Percentiles rank a stretch among this genome's conserved stretches.
Evolutionary conservation across 1,140 invertebrate species (phyloP).

Genomic region (Zaprionus africanus): DNA sequence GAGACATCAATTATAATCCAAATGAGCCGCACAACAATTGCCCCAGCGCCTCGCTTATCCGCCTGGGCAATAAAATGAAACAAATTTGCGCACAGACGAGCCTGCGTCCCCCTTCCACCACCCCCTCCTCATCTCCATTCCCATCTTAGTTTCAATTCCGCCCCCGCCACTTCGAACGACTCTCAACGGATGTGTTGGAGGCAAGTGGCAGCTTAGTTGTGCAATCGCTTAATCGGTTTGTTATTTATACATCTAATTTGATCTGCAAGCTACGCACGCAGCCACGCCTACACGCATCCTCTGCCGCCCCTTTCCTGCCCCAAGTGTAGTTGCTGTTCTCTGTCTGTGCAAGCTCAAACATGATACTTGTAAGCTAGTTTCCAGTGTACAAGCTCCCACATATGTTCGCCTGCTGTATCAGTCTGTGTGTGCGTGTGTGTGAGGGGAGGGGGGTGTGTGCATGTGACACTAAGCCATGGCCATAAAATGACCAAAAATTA

Average conservation of each 20-base stretch:
- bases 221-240: constrained; percentile 80
- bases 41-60: constrained; percentile 58
- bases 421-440: constrained; percentile 27
- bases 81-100: constrained; percentile 50
- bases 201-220: constrained; percentile 62
- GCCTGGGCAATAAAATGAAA: constrained; percentile 76
- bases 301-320: neutral
- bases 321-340: constrained; percentile 21
- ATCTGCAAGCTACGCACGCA: constrained; percentile 68
- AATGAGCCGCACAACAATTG: constrained; percentile 74
- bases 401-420: neutral
- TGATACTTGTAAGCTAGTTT: constrained; percentile 76
- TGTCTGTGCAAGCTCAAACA: constrained; percentile 50
- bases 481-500: constrained; percentile 79
- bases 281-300: constrained; percentile 45
- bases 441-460: constrained; percentile 16
- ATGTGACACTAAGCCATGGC: constrained; percentile 61
- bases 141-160: neutral
- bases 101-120: neutral
- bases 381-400: constrained; percentile 36
- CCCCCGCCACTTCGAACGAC: neutral
- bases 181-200: constrained; percentile 40
- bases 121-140: neutral
- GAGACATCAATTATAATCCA: constrained; percentile 80
- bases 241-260: constrained; percentile 83